These are phyloP conservation scores for Gymnarchus niloticus DNA, from an alignment of 2,113 vertebrate species.

Conservation along the genomic window DNA sequence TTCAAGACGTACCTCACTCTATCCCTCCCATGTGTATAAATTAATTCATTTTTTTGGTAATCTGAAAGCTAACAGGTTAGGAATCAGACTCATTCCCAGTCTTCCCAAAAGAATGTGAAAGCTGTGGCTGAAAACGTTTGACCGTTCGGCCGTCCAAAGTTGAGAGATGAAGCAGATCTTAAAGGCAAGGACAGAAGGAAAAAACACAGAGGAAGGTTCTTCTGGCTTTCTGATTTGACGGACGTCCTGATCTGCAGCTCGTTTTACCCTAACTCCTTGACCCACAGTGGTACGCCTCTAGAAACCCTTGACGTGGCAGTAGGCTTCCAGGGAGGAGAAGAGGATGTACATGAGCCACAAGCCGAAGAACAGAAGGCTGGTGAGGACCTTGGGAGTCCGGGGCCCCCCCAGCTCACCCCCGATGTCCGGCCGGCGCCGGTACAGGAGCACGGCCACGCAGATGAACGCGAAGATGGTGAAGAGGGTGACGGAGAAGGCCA, in stretches of 20 bases:
- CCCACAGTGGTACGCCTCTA: constrained; percentile 58
- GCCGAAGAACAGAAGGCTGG: constrained; percentile 81
- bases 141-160: not conserved
- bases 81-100: not conserved
- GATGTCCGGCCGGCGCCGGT: constrained; percentile 84
- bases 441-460: constrained; percentile 86
- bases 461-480: constrained; percentile 98
- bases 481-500: constrained; percentile 96
- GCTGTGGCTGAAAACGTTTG: too few relatives aligned
- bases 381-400: constrained; percentile 81
- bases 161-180: not conserved
- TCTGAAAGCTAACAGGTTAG: not conserved
- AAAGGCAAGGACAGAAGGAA: not conserved
- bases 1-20: not conserved
- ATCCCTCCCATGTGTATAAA: not conserved
- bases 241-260: not conserved
- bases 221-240: not conserved
- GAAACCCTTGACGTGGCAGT: constrained; percentile 92
- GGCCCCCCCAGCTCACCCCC: constrained; percentile 95
- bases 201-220: not conserved
- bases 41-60: not conserved
- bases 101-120: not conserved
- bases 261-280: not conserved
- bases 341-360: constrained; percentile 96
- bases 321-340: constrained; percentile 90